Base-by-base conservation (phyloP, 2,113 vertebrate genomes). In the Perca fluviatilis region DNA sequence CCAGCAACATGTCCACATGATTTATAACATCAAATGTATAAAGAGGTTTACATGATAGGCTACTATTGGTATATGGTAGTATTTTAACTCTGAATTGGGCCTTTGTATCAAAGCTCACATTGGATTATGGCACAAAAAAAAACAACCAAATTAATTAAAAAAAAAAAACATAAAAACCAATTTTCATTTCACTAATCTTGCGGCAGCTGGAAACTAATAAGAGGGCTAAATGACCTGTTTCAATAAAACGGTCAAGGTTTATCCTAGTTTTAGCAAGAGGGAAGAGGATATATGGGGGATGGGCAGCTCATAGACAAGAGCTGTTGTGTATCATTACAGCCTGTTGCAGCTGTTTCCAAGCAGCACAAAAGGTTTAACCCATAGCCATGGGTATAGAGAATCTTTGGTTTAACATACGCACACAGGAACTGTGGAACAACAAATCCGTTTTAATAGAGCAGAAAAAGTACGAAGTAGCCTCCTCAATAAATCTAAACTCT, bases 311-410 rank as follows among this genome's bases (percentile, higher is more conserved):
- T 30, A 82, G 47, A 49, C 54, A 65, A 25, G n/a, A 40, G 25
- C 58, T 65, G 46, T 13, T 65, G 63, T 72, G 62, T 73, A 51
- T 80, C 43, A 63, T 80, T 58, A 60, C 58, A 84, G 73, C 82
- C 77, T 86, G 88, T 91, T 91, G 88, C 86, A 87, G 84, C 75
- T 88, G 87, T 80, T 85, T 54, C 23, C 13, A 43, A 60, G 1
- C 43, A 63, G 18, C 25, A 63, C 6, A 83, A 77, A 67, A 60
- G 46, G 56, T 56, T 74, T 69, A 36, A 74, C 3, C 8, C 40
- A 43, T 43, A 10, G 40, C 40, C 11, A 43, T 40, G 40, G 8
- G 40, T 43, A 43, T 3, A 43, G 40, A 10, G 10, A 43, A 43
- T 43, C 10, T 43, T 43, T 43, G 46, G 56, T 56, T 74, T 66